phyloP scores from a whole-genome alignment of 2,113 vertebrate genomes.

The Empidonax traillii region DNA sequence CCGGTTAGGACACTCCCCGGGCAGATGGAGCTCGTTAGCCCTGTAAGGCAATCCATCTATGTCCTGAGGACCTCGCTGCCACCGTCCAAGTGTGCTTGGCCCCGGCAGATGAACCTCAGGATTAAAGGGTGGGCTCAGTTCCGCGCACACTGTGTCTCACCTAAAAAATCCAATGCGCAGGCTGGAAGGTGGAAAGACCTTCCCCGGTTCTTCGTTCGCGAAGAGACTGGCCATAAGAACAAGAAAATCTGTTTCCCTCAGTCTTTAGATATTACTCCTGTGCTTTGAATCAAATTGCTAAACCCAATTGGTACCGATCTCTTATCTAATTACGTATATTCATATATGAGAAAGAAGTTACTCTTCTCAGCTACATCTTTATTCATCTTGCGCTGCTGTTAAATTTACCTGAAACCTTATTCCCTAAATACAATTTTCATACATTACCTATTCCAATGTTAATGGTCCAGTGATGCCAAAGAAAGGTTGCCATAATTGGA shows the following conservation, averaged over 20 bases:
- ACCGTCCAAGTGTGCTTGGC: too few species aligned
- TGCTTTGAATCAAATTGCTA: background rate
- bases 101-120: too few species aligned
- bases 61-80: too few species aligned
- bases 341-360: background rate
- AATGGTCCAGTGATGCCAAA: background rate
- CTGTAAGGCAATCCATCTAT: too few species aligned
- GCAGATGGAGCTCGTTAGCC: too few species aligned
- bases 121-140: too few species aligned
- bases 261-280: background rate
- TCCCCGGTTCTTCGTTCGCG: too few species aligned
- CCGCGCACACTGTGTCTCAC: too few species aligned
- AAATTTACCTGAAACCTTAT: background rate
- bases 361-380: background rate
- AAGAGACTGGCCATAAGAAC: too few species aligned
- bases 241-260: background rate
- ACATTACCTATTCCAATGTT: background rate
- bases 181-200: too few species aligned
- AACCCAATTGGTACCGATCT: background rate
- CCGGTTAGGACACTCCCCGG: too few species aligned
- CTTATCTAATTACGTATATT: background rate
- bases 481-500: background rate
- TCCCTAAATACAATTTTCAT: background rate
- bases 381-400: background rate
- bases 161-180: too few species aligned